A percentile compares a stretch with the other conserved stretches of the same genome.
Evolutionary conservation across 2,113 vertebrate genomes (phyloP).

Genomic region (Heloderma charlesbogerti): DNA sequence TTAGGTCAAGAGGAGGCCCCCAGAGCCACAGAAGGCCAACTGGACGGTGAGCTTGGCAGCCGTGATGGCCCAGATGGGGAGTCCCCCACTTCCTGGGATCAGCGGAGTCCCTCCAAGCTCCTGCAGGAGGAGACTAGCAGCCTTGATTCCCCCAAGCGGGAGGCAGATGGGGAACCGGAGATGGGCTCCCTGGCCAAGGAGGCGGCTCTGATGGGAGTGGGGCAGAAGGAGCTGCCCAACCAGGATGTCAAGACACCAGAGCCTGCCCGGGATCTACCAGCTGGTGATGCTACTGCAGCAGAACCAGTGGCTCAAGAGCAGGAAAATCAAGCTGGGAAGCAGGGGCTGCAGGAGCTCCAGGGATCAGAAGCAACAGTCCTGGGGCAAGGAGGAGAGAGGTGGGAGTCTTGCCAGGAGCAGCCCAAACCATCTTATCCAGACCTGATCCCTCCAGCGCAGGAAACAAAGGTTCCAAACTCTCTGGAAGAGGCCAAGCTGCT

Average conservation of each 20-base stretch:
- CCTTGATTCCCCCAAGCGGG: background rate
- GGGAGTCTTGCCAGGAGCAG: background rate
- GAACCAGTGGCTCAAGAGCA: background rate
- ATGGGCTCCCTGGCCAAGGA: background rate
- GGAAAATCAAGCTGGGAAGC: background rate
- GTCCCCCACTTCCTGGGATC: constrained; percentile 4
- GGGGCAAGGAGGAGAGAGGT: background rate
- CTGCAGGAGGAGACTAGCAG: background rate
- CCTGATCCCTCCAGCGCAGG: background rate
- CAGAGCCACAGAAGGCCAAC: background rate
- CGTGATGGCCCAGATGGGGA: constrained; percentile 18
- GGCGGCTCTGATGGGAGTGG: background rate
- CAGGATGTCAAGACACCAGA: background rate
- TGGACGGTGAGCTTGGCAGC: background rate
- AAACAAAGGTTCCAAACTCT: background rate
- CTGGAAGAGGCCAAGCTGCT: background rate
- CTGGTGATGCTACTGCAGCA: background rate
- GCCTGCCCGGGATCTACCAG: background rate
- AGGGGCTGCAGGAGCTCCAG: background rate
- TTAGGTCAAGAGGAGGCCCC: background rate
- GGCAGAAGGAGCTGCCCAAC: background rate
- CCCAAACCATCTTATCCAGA: background rate
- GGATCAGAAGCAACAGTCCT: background rate
- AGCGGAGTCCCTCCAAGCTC: background rate
- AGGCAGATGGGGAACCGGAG: background rate